These are phyloP conservation scores for Triops longicaudatus DNA, from an alignment of 1,140 invertebrate genomes.

Conservation along the genomic window DNA sequence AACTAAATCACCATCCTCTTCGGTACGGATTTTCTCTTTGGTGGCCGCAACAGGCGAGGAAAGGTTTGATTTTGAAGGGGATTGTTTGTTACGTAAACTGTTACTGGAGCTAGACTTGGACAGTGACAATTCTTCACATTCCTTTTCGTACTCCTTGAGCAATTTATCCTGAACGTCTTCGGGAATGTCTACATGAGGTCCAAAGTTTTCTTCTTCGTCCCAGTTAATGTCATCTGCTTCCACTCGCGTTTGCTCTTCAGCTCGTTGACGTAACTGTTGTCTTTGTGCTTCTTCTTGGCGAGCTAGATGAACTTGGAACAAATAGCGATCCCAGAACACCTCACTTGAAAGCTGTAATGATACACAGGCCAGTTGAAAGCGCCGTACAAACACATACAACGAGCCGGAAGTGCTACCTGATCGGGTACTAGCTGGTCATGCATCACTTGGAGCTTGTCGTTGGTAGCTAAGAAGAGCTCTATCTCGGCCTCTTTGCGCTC, in stretches of 20 bases:
- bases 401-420: conserved; percentile 10
- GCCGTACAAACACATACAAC: conserved; percentile 17
- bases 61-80: neutral
- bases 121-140: conserved; percentile 19
- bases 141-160: conserved; percentile 28
- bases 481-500: conserved; percentile 40
- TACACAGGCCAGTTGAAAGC: conserved; percentile 25
- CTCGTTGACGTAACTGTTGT: conserved; percentile 36
- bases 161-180: conserved; percentile 27
- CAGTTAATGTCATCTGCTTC: conserved; percentile 27
- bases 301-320: conserved; percentile 41
- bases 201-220: conserved; percentile 30
- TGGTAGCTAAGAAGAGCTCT: conserved; percentile 39
- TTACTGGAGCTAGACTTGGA: neutral
- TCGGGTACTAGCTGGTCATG: conserved; percentile 41
- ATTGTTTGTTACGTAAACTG: neutral
- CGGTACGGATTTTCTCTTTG: neutral
- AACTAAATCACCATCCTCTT: neutral
- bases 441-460: conserved; percentile 39
- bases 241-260: conserved; percentile 19
- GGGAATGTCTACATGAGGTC: conserved; percentile 24
- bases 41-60: neutral
- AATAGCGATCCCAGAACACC: conserved; percentile 45
- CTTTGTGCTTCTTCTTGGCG: conserved; percentile 38
- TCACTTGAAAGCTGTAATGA: conserved; percentile 38